Evolutionary conservation across 1,140 invertebrate species (phyloP).

Genomic region (Trachelipus rathkii): DNA sequence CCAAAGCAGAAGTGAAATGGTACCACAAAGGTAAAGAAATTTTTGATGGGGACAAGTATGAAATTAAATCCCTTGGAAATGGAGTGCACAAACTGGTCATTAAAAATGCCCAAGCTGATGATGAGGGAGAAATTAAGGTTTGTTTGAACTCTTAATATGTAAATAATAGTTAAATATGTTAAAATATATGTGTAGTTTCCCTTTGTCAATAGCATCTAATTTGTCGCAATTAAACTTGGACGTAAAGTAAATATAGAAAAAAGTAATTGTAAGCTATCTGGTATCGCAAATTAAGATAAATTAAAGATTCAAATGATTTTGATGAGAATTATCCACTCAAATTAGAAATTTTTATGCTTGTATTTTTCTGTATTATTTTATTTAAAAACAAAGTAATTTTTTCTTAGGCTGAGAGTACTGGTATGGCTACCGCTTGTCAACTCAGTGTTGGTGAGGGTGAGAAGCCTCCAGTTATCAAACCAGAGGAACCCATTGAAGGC

Average conservation of each 20-base stretch:
- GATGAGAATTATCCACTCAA: too few relatives aligned
- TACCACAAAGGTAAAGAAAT: constrained; percentile 85
- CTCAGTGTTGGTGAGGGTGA: constrained; percentile 43
- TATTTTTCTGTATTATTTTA: too few relatives aligned
- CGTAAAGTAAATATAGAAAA: too few relatives aligned
- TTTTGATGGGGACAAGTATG: constrained; percentile 65
- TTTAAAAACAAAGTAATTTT: too few relatives aligned
- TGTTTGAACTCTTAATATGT: neutral
- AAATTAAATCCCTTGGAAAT: constrained; percentile 84
- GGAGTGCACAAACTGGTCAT: constrained; percentile 87
- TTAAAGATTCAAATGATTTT: too few relatives aligned
- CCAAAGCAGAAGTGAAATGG: constrained; percentile 89
- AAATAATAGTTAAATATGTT: neutral
- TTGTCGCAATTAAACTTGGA: too few relatives aligned
- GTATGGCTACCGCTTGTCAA: constrained; percentile 36
- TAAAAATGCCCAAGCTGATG: constrained; percentile 71
- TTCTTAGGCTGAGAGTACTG: constrained; percentile 33
- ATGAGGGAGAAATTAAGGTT: constrained; percentile 65
- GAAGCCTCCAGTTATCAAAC: constrained; percentile 58
- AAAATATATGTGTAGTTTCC: too few relatives aligned
- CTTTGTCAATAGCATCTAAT: too few relatives aligned
- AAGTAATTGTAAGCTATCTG: too few relatives aligned
- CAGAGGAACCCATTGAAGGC: constrained; percentile 73
- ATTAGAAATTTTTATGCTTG: too few relatives aligned
- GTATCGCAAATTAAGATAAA: too few relatives aligned